Evolutionary conservation across 2,888 invertebrate species (phyloP).

Genomic region (Rhagium mordax): DNA sequence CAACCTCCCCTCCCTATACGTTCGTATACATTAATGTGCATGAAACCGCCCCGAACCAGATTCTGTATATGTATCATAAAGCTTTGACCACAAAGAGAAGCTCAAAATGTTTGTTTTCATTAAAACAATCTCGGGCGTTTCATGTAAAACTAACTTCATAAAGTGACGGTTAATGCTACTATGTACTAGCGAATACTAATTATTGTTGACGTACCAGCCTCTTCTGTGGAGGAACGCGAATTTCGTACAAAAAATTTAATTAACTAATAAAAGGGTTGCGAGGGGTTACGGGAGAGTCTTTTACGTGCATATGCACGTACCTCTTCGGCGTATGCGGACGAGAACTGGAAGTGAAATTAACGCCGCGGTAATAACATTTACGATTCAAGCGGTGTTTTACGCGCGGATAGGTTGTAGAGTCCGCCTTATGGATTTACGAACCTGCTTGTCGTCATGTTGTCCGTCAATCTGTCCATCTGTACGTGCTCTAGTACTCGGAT

Average conservation of each 20-base stretch:
- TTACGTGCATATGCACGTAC: too few species aligned
- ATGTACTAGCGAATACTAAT: constrained; percentile 22
- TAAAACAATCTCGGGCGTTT: constrained; percentile 38
- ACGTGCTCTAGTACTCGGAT: too few species aligned
- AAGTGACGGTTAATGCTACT: constrained; percentile 30
- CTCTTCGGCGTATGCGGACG: too few species aligned
- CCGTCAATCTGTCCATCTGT: too few species aligned
- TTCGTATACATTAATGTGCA: background rate
- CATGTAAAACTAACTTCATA: constrained; percentile 39
- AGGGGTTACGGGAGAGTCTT: background rate
- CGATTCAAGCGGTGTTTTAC: too few species aligned
- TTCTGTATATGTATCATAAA: constrained; percentile 34
- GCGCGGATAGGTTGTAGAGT: too few species aligned
- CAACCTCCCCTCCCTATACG: background rate
- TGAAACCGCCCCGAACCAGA: constrained; percentile 32
- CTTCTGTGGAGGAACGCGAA: background rate
- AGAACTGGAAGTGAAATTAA: too few species aligned
- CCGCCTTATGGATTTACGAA: too few species aligned
- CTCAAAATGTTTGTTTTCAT: constrained; percentile 41
- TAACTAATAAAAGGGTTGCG: constrained; percentile 8
- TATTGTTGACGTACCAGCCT: constrained; percentile 19
- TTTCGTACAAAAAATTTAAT: constrained; percentile 4
- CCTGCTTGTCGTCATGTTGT: too few species aligned
- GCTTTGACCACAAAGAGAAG: constrained; percentile 43
- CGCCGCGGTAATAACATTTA: too few species aligned